Conservation (phyloP, 2,797 vertebrate species). For the Enteromius mattozi region DNA sequence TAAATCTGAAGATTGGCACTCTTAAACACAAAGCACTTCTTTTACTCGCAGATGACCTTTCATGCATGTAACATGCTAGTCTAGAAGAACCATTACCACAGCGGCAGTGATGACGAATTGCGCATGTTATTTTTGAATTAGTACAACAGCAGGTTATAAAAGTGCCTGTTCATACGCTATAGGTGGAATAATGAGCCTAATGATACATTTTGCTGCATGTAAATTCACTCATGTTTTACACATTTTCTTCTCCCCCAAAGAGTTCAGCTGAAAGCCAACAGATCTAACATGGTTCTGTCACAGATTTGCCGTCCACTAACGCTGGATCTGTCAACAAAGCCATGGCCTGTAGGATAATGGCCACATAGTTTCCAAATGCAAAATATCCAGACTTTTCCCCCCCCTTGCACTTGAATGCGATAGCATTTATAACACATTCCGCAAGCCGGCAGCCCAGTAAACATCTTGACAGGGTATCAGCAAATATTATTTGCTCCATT, state of each 20-base stretch:
- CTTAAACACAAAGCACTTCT: background rate
- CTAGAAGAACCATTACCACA: constrained; percentile 49
- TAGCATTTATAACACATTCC: constrained; percentile 50
- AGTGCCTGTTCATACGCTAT: constrained; percentile 70
- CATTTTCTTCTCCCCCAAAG: constrained; percentile 79
- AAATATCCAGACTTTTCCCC: constrained; percentile 20
- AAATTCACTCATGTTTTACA: constrained; percentile 77
- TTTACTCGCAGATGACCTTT: constrained; percentile 35
- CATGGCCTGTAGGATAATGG: constrained; percentile 74
- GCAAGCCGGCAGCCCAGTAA: constrained; percentile 66
- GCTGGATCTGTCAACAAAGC: constrained; percentile 72
- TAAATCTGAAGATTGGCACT: background rate
- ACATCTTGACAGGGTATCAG: constrained; percentile 68
- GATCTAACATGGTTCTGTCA: constrained; percentile 76
- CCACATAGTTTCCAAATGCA: constrained; percentile 65
- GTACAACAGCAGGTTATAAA: constrained; percentile 79
- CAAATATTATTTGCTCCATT: constrained; percentile 71
- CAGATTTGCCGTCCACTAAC: constrained; percentile 72
- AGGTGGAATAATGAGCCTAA: constrained; percentile 76
- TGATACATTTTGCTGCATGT: constrained; percentile 72
- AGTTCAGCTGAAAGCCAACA: constrained; percentile 75
- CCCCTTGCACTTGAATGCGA: constrained; percentile 37
- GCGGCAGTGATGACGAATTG: constrained; percentile 74
- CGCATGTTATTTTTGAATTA: constrained; percentile 80
- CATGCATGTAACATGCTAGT: constrained; percentile 25